These are phyloP conservation scores for Cheilosia grossa DNA, from an alignment of 2,888 invertebrate genomes.

Conservation along the genomic window DNA sequence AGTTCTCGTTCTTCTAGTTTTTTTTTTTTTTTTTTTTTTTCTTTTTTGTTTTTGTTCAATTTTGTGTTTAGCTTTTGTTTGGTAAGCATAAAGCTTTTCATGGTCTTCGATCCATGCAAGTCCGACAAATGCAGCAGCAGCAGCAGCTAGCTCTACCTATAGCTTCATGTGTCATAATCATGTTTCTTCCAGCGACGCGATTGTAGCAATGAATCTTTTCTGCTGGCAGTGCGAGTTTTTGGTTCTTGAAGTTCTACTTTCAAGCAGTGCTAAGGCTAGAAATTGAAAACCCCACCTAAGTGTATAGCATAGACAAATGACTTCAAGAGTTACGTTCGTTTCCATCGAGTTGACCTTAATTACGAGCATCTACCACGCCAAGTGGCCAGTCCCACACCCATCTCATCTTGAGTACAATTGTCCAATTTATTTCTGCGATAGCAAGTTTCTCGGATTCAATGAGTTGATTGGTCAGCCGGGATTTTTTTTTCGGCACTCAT, in stretches of 20 bases:
- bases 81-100: constrained; percentile 31
- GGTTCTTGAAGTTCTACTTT: background rate
- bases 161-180: constrained; percentile 27
- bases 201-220: constrained; percentile 26
- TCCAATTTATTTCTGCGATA: constrained; percentile 27
- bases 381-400: background rate
- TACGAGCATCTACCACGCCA: too few species aligned
- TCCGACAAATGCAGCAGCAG: constrained; percentile 2
- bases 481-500: background rate
- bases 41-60: background rate
- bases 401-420: constrained; percentile 18
- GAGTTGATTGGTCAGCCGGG: constrained; percentile 27
- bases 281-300: background rate
- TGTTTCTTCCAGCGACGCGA: background rate
- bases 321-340: background rate
- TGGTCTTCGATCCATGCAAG: constrained; percentile 20
- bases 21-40: background rate
- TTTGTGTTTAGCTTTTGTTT: constrained; percentile 1
- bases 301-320: background rate
- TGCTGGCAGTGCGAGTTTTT: constrained; percentile 13
- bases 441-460: constrained; percentile 38
- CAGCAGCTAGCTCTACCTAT: background rate
- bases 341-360: background rate
- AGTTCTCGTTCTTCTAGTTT: constrained; percentile 35
- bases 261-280: background rate